Evolutionary conservation across 2,888 invertebrate genomes (phyloP), one percentile per base, ranked within the genome.

Genomic region (Eilema griseolum): DNA sequence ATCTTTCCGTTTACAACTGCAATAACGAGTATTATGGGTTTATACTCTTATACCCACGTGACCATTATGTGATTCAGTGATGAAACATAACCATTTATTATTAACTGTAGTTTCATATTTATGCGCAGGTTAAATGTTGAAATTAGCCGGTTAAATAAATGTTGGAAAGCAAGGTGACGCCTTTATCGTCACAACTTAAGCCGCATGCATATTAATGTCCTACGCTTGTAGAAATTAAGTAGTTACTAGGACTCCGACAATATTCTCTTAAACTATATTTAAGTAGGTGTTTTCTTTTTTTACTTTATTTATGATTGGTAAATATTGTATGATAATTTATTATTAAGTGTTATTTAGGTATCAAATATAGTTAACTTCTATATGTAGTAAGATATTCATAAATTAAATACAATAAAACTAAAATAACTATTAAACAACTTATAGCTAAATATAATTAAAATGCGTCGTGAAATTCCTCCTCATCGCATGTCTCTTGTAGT

Each of bases 171-270:
- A 61, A 87, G 87, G 87, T 87, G 86, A 81, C 85, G 82, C 85
- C 85, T 82, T 89, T 89, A 91, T 88, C 84, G 87, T 79, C 80
- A 75, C 79, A 82, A 82, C 86, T 86, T 80, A 84, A 85, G 82
- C 80, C 82, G 69, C 82, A 90, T 92, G 91, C 89, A 93, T 92
- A 92, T 91, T 92, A 89, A 93, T 90, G 85, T 37, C 78, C 69
- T 82, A 63, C 20, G 24, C 37, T 62, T 62, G 37, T 24, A 24
- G 62, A 16, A 62, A 16, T 23, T 23, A 61, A 37, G 12, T 61
- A 33, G 33, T 24, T 37, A 0, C 5, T 62, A 8, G 20, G 20
- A 24, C 41, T 52, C 1, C n/a, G n/a, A 8, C 46, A 7, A 52
- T n/a, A 52, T 52, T 52, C n/a, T 52, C 52, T n/a, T 2, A 46